Base-by-base conservation (phyloP, 2,888 invertebrate genomes). In the Chydorus sphaericus region DNA sequence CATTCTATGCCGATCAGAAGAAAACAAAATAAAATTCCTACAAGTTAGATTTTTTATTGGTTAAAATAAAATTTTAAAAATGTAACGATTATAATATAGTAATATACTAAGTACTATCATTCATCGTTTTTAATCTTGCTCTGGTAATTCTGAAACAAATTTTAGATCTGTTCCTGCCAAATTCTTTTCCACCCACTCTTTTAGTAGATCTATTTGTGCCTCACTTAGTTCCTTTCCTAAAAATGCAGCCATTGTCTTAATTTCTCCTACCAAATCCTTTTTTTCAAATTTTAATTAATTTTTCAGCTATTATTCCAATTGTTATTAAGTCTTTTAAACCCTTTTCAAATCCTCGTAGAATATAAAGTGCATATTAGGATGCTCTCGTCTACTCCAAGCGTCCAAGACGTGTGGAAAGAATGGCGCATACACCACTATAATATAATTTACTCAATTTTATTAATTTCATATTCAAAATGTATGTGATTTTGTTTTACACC, bases 201-300 rank as follows among this genome's bases (percentile, higher is more conserved):
- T 78, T 0, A 90, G 75, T 16, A 72, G 69, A 0, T 75, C 70
- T 2, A 88, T 71, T 63, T 88, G 77, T 5, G 78, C 77, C 0
- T 83, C 80, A 0, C 76, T 76, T 16, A 85, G 68, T 10, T 70
- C 67, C 65, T 83, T 83, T 5, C 77, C 77, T 16, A 90, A 71
- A 66, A 89, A 89, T 4, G 72, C 65, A 0, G 86, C 85, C 23
- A 90, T 82, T 65, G 77, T 77, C 28, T 74, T 69, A 8, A 91
- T 77, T 0, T 79, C 78, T 0, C 73, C 73, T 0, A 76, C 73
- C 23, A 87, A 74, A 67, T 92, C 48, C n/a, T n/a, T n/a, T n/a
- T n/a, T n/a, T n/a, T n/a, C n/a, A n/a, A n/a, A n/a, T n/a, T n/a
- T n/a, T n/a, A n/a, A n/a, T n/a, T n/a, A n/a, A n/a, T n/a, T n/a